phyloP scores from a whole-genome alignment of 2,888 invertebrate species.

The Amiota communis region DNA sequence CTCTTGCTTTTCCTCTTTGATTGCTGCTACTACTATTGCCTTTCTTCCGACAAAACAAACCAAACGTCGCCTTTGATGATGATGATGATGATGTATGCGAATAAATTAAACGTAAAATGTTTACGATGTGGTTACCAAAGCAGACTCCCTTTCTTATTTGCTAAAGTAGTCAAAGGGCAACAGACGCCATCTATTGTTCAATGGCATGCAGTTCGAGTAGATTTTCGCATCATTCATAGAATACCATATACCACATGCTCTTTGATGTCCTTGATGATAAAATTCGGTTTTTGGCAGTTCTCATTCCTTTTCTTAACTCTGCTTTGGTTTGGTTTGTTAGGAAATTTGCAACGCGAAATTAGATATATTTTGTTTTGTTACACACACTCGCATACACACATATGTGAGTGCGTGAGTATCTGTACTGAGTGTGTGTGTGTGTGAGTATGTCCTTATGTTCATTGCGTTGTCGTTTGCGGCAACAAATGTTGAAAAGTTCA shows the following conservation, averaged over 20 bases:
- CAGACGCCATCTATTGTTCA: background rate
- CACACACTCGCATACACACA: background rate
- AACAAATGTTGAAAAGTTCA: conserved; percentile 19
- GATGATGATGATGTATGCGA: conserved; percentile 22
- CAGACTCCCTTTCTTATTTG: background rate
- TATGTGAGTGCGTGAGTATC: background rate
- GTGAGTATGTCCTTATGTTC: background rate
- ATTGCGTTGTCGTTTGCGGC: background rate
- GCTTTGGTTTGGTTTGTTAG: conserved; percentile 6
- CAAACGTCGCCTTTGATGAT: background rate
- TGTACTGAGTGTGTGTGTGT: background rate
- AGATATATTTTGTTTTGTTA: conserved; percentile 21
- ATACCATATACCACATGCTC: background rate
- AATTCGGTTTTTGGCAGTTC: background rate
- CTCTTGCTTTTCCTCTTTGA: background rate
- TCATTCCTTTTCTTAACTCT: no score
- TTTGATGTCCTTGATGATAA: conserved; percentile 23
- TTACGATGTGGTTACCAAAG: conserved; percentile 38
- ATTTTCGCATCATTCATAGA: no score
- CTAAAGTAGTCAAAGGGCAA: background rate
- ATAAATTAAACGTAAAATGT: conserved; percentile 52
- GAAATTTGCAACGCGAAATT: conserved; percentile 17
- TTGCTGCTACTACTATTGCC: background rate
- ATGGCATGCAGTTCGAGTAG: background rate
- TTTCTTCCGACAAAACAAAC: background rate